phyloP scores from a whole-genome alignment of 2,888 invertebrate species.

The Pseudolycoriella hygida region DNA sequence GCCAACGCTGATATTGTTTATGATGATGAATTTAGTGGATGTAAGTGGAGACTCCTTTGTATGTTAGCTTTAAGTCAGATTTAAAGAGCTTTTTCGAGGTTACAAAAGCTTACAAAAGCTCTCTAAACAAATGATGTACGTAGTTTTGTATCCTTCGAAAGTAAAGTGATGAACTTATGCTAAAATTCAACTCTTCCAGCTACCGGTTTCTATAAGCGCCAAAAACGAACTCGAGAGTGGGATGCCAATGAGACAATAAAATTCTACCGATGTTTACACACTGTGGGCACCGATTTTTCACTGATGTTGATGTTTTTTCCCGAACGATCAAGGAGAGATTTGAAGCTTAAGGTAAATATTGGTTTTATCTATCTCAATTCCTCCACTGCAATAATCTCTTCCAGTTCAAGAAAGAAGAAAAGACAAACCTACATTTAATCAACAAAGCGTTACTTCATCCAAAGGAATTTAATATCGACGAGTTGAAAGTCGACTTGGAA shows the following conservation, averaged over 20 bases:
- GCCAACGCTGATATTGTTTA: constrained; percentile 46
- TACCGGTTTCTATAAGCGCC: constrained; percentile 47
- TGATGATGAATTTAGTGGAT: constrained; percentile 30
- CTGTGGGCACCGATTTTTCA: constrained; percentile 84
- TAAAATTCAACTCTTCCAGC: constrained; percentile 13
- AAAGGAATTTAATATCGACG: constrained; percentile 46
- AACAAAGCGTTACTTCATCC: constrained; percentile 58
- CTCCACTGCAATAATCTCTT: constrained; percentile 8
- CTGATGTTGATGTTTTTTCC: constrained; percentile 74
- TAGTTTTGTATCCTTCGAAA: neutral
- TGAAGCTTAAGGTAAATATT: constrained; percentile 62
- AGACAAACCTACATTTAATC: constrained; percentile 48
- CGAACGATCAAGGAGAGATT: constrained; percentile 55
- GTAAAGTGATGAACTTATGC: neutral
- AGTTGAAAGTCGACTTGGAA: constrained; percentile 36
- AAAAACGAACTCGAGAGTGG: constrained; percentile 57
- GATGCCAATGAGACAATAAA: constrained; percentile 61
- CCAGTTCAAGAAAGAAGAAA: constrained; percentile 77
- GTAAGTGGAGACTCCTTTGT: constrained; percentile 4
- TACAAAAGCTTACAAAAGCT: no score
- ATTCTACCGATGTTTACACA: constrained; percentile 79
- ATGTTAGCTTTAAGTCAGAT: no score
- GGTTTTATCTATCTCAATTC: neutral
- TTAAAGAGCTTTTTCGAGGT: no score
- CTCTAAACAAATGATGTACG: no score